Conservation (phyloP, 2,113 vertebrate genomes). For the Centropus unirufus region DNA sequence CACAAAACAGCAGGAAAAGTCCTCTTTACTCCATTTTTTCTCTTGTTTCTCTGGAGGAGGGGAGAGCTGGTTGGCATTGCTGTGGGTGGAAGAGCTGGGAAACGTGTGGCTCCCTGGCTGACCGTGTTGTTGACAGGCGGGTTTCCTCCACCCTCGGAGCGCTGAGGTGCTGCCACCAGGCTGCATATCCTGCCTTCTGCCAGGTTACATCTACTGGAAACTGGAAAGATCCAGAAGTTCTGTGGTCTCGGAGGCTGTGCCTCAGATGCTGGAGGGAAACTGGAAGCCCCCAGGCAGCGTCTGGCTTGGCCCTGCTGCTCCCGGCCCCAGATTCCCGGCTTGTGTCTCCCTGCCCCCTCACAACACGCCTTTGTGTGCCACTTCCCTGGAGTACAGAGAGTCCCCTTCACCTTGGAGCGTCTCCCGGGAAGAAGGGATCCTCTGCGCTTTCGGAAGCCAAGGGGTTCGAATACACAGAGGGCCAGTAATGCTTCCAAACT, state of each 20-base stretch:
- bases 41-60: neutral
- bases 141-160: neutral
- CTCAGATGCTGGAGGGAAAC: neutral
- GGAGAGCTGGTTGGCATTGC: neutral
- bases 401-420: conserved; percentile 3
- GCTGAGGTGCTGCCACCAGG: neutral
- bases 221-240: neutral
- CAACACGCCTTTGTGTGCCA: neutral
- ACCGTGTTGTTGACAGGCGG: neutral
- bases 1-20: neutral
- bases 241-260: neutral
- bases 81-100: neutral
- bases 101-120: neutral
- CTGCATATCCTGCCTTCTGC: neutral
- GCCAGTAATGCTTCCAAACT: conserved; percentile 1
- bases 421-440: conserved; percentile 39
- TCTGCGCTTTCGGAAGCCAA: neutral
- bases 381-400: neutral
- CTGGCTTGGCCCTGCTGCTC: neutral
- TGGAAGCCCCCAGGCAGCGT: neutral
- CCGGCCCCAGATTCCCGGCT: neutral
- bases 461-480: neutral
- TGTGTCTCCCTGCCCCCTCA: neutral
- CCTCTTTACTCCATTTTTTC: neutral
- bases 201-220: neutral